Evolutionary conservation across 2,797 vertebrate genomes (phyloP).

Genomic region (Synaphobranchus kaupii): DNA sequence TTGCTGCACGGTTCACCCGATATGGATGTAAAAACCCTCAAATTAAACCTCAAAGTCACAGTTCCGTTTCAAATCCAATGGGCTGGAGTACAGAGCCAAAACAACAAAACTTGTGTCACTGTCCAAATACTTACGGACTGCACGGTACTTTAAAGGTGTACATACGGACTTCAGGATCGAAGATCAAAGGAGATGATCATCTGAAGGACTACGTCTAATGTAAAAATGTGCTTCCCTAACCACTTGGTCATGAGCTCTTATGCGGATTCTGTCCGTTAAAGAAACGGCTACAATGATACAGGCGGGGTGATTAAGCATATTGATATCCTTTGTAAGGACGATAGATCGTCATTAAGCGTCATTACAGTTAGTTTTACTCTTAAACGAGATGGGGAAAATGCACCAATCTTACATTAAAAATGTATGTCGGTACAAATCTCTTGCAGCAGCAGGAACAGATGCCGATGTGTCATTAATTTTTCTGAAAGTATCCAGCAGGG

Average conservation of each 20-base stretch:
- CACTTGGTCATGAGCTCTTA: background rate
- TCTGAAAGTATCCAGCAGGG: slow-evolving; percentile 15
- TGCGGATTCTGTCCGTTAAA: background rate
- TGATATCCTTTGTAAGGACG: no score
- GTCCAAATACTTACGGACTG: no score
- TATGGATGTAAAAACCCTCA: no score
- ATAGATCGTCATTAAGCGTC: background rate
- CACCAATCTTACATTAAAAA: background rate
- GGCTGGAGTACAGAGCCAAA: no score
- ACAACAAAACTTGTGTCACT: no score
- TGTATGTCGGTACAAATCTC: background rate
- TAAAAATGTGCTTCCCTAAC: background rate
- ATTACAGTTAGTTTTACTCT: background rate
- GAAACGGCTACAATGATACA: no score
- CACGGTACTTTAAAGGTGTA: no score
- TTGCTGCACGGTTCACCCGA: no score
- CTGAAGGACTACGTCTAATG: background rate
- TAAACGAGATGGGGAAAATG: background rate
- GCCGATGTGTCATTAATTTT: slow-evolving; percentile 18
- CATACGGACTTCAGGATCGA: background rate
- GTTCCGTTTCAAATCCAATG: no score
- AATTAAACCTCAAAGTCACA: no score
- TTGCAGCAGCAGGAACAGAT: background rate
- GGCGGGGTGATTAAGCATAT: no score
- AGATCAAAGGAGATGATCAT: background rate